A percentile compares a stretch with the other conserved stretches of the same genome.
These are phyloP conservation scores for Platyura marginata DNA, from an alignment of 1,140 invertebrate genomes.

Conservation along the genomic window DNA sequence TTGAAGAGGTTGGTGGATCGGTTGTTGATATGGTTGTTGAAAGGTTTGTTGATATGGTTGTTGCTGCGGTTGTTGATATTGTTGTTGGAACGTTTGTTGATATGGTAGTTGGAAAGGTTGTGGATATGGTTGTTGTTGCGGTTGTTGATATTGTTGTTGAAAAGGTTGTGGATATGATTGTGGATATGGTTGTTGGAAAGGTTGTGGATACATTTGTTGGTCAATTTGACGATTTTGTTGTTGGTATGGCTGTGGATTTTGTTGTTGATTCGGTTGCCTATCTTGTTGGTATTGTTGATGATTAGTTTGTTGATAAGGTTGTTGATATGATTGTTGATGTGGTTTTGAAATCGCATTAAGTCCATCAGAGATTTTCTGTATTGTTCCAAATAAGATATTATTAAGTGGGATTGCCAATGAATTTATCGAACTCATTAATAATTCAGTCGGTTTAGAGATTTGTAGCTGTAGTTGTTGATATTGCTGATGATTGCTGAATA, in stretches of 20 bases:
- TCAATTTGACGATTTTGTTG: not conserved
- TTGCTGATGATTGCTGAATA: no score
- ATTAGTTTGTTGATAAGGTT: not conserved
- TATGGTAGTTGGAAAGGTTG: slow-evolving; percentile 1
- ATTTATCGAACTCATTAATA: no score
- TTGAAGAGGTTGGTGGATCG: not conserved
- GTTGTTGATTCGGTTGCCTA: not conserved
- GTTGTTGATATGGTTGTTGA: not conserved
- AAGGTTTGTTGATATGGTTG: not conserved
- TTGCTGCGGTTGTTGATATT: slow-evolving; percentile 1
- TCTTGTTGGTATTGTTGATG: not conserved
- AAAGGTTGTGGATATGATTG: slow-evolving; percentile 3
- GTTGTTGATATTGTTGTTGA: no score
- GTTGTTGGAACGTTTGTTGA: slow-evolving; percentile 1
- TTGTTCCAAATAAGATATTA: not conserved
- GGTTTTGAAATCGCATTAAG: not conserved
- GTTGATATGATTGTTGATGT: not conserved
- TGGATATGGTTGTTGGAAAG: no score
- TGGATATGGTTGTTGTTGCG: not conserved
- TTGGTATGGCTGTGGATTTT: not conserved
- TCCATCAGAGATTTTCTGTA: not conserved
- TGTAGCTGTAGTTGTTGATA: no score
- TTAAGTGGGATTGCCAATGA: no score
- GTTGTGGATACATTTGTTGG: no score
- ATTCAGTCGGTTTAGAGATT: no score